Evolutionary conservation across 2,797 vertebrate species (phyloP).

Genomic region (Leptodactylus fallax): DNA sequence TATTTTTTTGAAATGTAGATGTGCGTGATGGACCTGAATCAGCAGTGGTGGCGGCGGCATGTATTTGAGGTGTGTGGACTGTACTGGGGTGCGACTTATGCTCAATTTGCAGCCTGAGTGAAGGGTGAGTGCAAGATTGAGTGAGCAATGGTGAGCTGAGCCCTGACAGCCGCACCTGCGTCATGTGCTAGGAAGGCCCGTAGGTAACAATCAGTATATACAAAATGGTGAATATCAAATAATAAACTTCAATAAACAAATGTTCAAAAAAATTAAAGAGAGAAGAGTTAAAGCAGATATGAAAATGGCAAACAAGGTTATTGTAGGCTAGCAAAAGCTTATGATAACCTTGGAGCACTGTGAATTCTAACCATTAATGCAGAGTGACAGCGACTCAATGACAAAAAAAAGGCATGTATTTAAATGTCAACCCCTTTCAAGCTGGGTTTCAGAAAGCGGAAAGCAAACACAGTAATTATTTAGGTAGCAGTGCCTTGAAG

Average conservation of each 20-base stretch:
- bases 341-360: not conserved
- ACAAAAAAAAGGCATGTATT: slow-evolving; percentile 32
- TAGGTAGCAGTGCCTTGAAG: slow-evolving; percentile 21
- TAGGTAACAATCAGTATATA: too few relatives aligned
- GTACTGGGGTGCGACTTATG: too few relatives aligned
- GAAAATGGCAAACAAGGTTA: not conserved
- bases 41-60: too few relatives aligned
- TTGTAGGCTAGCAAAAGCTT: not conserved
- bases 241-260: not conserved
- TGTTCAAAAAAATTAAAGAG: not conserved
- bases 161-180: too few relatives aligned
- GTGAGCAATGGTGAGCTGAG: too few relatives aligned
- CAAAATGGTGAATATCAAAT: too few relatives aligned
- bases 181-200: too few relatives aligned
- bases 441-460: not conserved
- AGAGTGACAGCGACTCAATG: slow-evolving; percentile 28
- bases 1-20: too few relatives aligned
- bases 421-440: slow-evolving; percentile 35
- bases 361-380: slow-evolving; percentile 26
- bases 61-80: too few relatives aligned
- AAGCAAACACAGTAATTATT: slow-evolving; percentile 29
- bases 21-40: too few relatives aligned
- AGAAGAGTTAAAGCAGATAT: not conserved
- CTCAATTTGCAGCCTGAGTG: too few relatives aligned
- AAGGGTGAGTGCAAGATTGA: too few relatives aligned